Conservation (phyloP, 2,113 vertebrate genomes). For the Conger conger region DNA sequence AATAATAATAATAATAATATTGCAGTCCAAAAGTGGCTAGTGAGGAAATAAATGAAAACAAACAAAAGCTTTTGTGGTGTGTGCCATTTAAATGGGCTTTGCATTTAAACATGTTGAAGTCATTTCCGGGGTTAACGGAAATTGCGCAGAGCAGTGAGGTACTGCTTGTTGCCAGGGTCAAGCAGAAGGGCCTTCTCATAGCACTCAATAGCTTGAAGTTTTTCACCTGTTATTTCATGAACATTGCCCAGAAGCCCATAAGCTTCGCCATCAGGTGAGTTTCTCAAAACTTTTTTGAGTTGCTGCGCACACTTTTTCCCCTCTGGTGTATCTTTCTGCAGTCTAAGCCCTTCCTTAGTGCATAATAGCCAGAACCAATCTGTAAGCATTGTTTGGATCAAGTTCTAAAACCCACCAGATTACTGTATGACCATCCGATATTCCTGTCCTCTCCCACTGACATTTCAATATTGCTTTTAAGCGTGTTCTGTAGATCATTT, state of each 20-base stretch:
- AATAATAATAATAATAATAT: no score
- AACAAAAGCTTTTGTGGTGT: no score
- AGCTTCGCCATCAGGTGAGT: slow-evolving; percentile 35
- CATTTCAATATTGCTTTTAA: slow-evolving; percentile 50
- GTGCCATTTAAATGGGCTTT: neutral
- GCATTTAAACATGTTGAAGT: neutral
- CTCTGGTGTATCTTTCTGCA: neutral
- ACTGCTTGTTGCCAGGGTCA: slow-evolving; percentile 37
- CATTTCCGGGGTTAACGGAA: slow-evolving; percentile 28
- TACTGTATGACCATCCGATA: slow-evolving; percentile 52
- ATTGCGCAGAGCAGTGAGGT: slow-evolving; percentile 38
- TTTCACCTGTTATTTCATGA: slow-evolving; percentile 36
- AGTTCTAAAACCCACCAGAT: slow-evolving; percentile 56
- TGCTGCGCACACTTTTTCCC: slow-evolving; percentile 15
- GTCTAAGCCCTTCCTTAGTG: slow-evolving; percentile 38
- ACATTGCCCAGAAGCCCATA: slow-evolving; percentile 44
- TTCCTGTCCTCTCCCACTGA: slow-evolving; percentile 4
- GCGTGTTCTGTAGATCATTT: slow-evolving; percentile 52
- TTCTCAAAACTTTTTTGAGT: neutral
- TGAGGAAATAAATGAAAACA: no score
- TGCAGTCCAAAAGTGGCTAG: no score
- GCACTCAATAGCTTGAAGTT: slow-evolving; percentile 29
- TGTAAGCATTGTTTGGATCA: slow-evolving; percentile 54
- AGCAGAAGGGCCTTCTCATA: slow-evolving; percentile 39
- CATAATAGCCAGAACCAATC: slow-evolving; percentile 55